phyloP scores from a whole-genome alignment of 2,888 invertebrate genomes.

The Tenthredo livida region DNA sequence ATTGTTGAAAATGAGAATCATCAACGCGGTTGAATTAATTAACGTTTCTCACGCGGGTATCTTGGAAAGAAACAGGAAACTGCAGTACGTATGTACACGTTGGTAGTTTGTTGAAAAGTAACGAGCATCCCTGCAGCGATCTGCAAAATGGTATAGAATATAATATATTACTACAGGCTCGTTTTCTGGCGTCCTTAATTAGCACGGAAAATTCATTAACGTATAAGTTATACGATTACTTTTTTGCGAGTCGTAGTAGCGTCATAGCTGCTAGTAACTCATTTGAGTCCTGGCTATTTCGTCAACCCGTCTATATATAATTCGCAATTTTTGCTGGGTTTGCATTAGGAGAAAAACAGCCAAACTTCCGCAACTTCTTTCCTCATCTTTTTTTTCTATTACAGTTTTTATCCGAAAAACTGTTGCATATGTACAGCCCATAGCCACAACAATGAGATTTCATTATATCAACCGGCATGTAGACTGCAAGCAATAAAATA shows the following conservation, averaged over 20 bases:
- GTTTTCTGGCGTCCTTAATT: constrained; percentile 33
- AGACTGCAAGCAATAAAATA: not conserved
- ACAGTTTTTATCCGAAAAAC: not conserved
- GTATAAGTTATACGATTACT: not conserved
- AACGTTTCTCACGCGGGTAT: not conserved
- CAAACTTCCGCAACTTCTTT: constrained; percentile 2
- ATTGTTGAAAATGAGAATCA: not conserved
- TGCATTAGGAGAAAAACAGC: not conserved
- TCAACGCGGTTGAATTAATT: constrained; percentile 31
- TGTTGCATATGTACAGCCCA: not conserved
- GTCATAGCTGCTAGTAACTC: not conserved
- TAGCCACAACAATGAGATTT: constrained; percentile 13
- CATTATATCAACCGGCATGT: not conserved
- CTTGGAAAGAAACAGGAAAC: constrained; percentile 16
- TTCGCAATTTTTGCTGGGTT: not conserved
- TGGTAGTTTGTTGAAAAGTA: not conserved
- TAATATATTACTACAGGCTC: not conserved
- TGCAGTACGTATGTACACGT: not conserved
- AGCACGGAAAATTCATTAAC: constrained; percentile 44
- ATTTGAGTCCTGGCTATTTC: not conserved
- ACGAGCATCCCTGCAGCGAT: constrained; percentile 8
- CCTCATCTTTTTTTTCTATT: not conserved
- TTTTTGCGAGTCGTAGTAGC: not conserved
- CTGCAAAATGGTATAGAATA: not conserved
- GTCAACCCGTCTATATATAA: not conserved